These are phyloP conservation scores for Kradibia gibbosae DNA, from an alignment of 1,140 invertebrate genomes.

Conservation along the genomic window DNA sequence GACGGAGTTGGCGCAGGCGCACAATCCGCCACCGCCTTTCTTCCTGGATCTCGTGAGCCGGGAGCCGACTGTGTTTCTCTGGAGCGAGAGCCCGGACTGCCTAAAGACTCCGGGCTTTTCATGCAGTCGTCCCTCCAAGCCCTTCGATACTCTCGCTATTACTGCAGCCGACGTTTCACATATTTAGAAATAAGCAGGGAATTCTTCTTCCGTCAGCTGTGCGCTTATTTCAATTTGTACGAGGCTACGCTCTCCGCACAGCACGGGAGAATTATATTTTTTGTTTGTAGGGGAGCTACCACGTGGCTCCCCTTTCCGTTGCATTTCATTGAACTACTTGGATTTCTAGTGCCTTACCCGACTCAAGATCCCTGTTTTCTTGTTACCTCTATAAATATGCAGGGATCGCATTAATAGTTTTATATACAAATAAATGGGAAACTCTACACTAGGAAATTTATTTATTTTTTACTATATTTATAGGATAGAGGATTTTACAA, in stretches of 20 bases:
- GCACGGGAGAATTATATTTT: background rate
- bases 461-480: background rate
- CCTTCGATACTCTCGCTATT: background rate
- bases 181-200: background rate
- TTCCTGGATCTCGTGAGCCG: background rate
- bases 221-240: slow-evolving; percentile 34
- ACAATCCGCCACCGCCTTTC: background rate
- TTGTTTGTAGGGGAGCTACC: background rate
- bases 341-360: background rate
- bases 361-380: background rate
- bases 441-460: background rate
- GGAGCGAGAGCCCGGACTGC: background rate
- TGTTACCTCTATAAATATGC: background rate
- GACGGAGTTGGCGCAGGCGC: background rate
- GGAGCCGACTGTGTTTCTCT: background rate
- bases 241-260: background rate
- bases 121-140: background rate
- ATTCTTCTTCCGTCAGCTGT: background rate
- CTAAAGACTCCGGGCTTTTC: background rate
- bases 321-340: background rate
- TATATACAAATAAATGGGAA: background rate
- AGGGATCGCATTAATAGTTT: background rate
- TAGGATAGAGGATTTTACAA: background rate
- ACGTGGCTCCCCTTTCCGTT: background rate
- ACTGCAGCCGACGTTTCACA: background rate